Evolutionary conservation across 2,888 invertebrate species (phyloP), one percentile per base, ranked within the genome.

Genomic region (Agrotis puta): DNA sequence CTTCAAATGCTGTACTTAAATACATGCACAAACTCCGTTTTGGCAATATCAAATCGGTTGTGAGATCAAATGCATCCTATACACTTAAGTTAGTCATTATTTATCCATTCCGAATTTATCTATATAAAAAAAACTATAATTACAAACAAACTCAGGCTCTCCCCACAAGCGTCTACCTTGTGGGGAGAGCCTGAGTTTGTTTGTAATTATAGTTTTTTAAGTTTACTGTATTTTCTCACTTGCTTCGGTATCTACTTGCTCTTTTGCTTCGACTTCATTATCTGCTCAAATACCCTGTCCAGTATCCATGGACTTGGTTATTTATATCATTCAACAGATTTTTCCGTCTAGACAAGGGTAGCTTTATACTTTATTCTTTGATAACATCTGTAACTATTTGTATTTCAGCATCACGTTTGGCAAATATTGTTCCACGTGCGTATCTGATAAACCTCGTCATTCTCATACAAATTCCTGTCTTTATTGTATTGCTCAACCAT

Each of bases 341-440:
- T 16, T 24, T 7, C 20, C n/a, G 43, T 48, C 24, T 47, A 58
- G 57, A 64, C 57, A 22, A 33, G 1, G 3, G 24, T 22, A 20
- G 18, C 61, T 20, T 27, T 63, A 48, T 27, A 45, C 22, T 20
- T 47, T 64, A 22, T 51, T 72, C n/a, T 53, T 45, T 51, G 33
- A 54, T 59, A 58, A 53, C 48, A 54, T 13, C 22, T 13, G 39
- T 14, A 13, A 62, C 13, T 22, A 24, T 54, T 51, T 77, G 22
- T 57, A 48, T 77, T 77, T 57, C 73, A n/a, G 64, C 56, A 77
- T 77, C 64, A 62, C 48, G 67, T 62, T 57, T 57, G 11, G 18
- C 57, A 78, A 78, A 77, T 77, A 62, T 77, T 77, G 57, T 54
- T 50, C 18, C 73, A 67, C 64, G 67, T 72, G 71, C 50, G 51